Evolutionary conservation across 2,113 vertebrate species (phyloP).

Genomic region (Macaca nemestrina): DNA sequence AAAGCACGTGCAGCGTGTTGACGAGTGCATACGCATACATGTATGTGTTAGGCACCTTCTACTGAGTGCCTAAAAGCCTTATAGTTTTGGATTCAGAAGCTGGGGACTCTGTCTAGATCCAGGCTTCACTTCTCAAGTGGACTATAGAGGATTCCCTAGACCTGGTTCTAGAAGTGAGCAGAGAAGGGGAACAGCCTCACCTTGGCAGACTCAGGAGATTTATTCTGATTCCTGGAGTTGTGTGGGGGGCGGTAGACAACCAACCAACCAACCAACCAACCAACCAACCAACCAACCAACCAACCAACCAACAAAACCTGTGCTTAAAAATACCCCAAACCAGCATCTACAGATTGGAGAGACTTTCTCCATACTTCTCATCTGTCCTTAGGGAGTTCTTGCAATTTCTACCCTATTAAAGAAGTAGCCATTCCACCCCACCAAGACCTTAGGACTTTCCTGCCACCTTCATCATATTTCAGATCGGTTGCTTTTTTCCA

Average conservation of each 20-base stretch:
- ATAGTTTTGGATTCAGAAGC: neutral
- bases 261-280: too few species aligned
- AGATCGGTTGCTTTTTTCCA: neutral
- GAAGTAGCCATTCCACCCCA: neutral
- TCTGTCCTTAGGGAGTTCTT: neutral
- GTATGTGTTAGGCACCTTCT: too few species aligned
- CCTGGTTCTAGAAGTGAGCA: neutral
- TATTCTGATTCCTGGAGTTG: neutral
- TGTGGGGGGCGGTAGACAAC: too few species aligned
- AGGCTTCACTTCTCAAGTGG: neutral
- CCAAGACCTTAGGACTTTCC: neutral
- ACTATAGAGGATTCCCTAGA: neutral
- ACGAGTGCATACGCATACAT: accelerated
- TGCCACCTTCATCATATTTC: neutral
- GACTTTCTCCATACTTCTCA: neutral
- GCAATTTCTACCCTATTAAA: neutral
- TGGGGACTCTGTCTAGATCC: neutral
- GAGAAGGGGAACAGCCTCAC: neutral
- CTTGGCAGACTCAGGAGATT: neutral
- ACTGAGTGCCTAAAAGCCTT: neutral
- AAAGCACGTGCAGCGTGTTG: neutral
- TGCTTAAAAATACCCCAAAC: too few species aligned
- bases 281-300: too few species aligned
- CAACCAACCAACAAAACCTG: too few species aligned
- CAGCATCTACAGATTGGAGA: too few species aligned